Percentiles rank a stretch among this genome's conserved stretches.
These are phyloP conservation scores for Channa maculata DNA, from an alignment of 2,113 vertebrate species.

Conservation along the genomic window DNA sequence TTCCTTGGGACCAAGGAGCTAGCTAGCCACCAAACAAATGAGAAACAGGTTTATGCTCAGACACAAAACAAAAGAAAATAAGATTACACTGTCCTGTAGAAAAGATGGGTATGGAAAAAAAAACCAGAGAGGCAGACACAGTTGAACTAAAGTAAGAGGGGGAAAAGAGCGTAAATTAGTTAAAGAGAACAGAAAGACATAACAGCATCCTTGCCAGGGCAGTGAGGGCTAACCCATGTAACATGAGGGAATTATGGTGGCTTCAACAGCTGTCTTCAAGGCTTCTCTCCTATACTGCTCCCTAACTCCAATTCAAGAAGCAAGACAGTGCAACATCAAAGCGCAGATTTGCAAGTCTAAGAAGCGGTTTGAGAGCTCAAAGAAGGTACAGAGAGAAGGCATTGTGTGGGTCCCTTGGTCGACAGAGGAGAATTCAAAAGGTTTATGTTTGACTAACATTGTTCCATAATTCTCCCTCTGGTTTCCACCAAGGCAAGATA, in stretches of 20 bases:
- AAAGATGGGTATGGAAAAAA: conserved; percentile 31
- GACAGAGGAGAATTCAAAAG: conserved; percentile 68
- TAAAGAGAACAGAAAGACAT: conserved; percentile 54
- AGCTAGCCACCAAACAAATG: conserved; percentile 72
- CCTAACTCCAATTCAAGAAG: conserved; percentile 67
- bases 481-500: conserved; percentile 66
- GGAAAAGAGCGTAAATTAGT: conserved; percentile 33
- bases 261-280: conserved; percentile 75
- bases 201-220: conserved; percentile 62
- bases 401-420: conserved; percentile 64
- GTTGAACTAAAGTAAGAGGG: conserved; percentile 30
- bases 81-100: conserved; percentile 50
- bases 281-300: conserved; percentile 52
- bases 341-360: conserved; percentile 78
- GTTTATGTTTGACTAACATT: conserved; percentile 72
- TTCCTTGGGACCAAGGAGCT: conserved; percentile 64
- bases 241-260: conserved; percentile 65
- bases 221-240: conserved; percentile 65
- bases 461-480: conserved; percentile 63
- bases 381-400: conserved; percentile 71
- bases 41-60: conserved; percentile 73
- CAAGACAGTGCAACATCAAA: conserved; percentile 74
- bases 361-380: conserved; percentile 69
- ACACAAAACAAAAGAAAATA: conserved; percentile 68
- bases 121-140: conserved; percentile 16